These are phyloP conservation scores for Trachops cirrhosus DNA, from an alignment of 2,797 vertebrate species.

Conservation along the genomic window DNA sequence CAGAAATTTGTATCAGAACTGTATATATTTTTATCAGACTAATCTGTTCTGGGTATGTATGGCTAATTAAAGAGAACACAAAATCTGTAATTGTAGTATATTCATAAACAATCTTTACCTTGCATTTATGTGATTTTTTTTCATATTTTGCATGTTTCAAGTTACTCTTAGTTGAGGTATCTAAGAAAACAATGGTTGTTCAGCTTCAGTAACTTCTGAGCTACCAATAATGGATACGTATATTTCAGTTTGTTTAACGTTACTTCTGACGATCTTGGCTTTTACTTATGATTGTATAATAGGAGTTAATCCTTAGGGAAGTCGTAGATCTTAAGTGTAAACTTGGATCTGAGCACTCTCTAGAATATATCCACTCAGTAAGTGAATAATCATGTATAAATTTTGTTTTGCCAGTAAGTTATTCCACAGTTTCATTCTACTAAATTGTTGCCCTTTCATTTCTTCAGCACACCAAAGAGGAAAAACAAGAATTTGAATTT, in stretches of 20 bases:
- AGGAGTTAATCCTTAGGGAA: neutral
- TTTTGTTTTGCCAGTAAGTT: slow-evolving; percentile 41
- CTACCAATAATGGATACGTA: neutral
- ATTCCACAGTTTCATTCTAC: neutral
- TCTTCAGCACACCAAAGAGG: slow-evolving; percentile 76
- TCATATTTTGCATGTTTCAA: neutral
- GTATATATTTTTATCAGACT: neutral
- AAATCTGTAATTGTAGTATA: neutral
- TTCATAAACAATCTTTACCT: slow-evolving; percentile 2
- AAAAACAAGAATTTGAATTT: slow-evolving; percentile 74
- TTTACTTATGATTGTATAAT: neutral
- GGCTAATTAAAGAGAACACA: slow-evolving; percentile 1
- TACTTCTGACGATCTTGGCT: neutral
- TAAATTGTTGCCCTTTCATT: slow-evolving; percentile 35
- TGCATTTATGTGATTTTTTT: neutral
- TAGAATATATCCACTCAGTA: neutral
- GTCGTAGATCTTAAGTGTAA: neutral
- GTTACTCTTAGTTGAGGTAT: neutral
- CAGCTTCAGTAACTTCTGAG: slow-evolving; percentile 30
- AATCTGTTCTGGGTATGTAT: neutral
- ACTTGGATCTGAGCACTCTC: neutral
- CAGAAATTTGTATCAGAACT: slow-evolving; percentile 28
- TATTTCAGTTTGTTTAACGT: neutral
- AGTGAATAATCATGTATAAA: neutral
- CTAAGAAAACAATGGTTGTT: neutral